Conservation (phyloP, 2,888 invertebrate genomes). For the Arge pagana region DNA sequence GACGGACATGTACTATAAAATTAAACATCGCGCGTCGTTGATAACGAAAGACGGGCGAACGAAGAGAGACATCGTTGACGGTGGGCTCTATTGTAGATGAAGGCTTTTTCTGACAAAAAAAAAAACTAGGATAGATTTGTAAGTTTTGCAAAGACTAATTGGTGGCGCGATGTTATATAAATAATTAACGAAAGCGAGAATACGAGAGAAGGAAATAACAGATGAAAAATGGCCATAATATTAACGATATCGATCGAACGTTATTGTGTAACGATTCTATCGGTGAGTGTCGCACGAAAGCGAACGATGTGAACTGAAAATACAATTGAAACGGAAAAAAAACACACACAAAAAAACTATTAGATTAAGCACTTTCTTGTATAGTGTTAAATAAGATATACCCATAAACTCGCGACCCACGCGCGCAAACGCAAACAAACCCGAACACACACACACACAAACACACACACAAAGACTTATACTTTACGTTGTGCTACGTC, state of each 20-base stretch:
- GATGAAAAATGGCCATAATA: constrained; percentile 39
- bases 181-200: background rate
- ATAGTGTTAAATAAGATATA: constrained; percentile 31
- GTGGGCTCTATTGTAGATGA: too few species aligned
- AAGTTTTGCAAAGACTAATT: too few species aligned
- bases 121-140: too few species aligned
- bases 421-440: constrained; percentile 5
- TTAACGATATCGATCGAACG: constrained; percentile 30
- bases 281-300: constrained; percentile 4
- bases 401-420: constrained; percentile 27
- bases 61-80: too few species aligned
- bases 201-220: too few species aligned
- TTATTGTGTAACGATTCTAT: constrained; percentile 25
- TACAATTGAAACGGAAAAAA: constrained; percentile 32
- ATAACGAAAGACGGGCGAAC: too few species aligned
- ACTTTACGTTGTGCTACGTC: constrained; percentile 9
- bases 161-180: too few species aligned
- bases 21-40: too few species aligned
- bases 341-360: constrained; percentile 17
- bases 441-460: background rate
- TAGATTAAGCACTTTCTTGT: constrained; percentile 30
- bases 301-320: constrained; percentile 22
- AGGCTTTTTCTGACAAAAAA: too few species aligned
- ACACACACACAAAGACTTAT: background rate
- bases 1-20: too few species aligned